phyloP scores from a whole-genome alignment of 2,797 vertebrate genomes.

The Amazona ochrocephala region DNA sequence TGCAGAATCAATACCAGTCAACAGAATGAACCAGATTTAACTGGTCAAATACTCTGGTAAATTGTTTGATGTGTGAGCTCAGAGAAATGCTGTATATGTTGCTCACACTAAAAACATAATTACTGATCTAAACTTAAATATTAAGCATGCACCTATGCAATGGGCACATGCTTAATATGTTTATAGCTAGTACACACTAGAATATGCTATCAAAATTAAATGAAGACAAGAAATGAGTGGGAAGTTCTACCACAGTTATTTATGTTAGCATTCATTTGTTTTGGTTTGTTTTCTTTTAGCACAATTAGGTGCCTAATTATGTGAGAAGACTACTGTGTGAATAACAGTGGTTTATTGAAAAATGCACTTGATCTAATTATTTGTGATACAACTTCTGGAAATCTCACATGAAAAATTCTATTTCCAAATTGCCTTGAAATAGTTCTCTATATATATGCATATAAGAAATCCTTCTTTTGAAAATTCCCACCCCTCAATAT shows the following conservation, averaged over 20 bases:
- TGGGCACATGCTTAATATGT: neutral
- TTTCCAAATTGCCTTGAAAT: neutral
- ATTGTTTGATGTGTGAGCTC: neutral
- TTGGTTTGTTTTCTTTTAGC: neutral
- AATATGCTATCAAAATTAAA: neutral
- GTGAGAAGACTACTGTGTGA: neutral
- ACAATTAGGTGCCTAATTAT: constrained; percentile 14
- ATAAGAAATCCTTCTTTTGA: neutral
- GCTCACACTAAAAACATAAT: neutral
- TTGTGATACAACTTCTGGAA: neutral
- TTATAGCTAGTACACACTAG: neutral
- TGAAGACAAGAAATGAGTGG: neutral
- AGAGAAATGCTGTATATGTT: neutral
- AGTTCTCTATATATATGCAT: neutral
- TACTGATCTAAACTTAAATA: neutral
- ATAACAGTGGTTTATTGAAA: neutral
- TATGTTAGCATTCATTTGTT: neutral
- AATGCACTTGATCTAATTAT: neutral
- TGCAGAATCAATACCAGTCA: constrained; percentile 40
- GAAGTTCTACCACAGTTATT: neutral
- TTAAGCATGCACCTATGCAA: neutral
- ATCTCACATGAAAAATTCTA: neutral
- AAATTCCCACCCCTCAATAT: neutral
- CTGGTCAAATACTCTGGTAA: constrained; percentile 4
- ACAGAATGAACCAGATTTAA: constrained; percentile 11